phyloP scores from a whole-genome alignment of 2,888 invertebrate genomes.

The Cheilosia pagana region DNA sequence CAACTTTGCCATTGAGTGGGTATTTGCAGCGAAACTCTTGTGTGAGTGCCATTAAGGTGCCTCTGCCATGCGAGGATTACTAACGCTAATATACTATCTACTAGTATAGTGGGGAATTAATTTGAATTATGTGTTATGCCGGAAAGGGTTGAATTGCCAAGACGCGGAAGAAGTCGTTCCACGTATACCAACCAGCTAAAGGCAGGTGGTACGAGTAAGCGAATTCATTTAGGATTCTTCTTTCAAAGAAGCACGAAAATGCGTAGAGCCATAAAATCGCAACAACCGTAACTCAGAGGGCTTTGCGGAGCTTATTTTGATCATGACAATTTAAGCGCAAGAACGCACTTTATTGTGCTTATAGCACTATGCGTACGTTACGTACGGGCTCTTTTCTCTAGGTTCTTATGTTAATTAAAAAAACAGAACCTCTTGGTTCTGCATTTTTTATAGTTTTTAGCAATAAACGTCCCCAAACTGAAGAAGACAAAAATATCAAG shows the following conservation, averaged over 20 bases:
- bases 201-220: slow-evolving; percentile 22
- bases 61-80: slow-evolving; percentile 65
- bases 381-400: no score
- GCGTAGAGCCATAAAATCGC: no score
- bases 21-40: slow-evolving; percentile 69
- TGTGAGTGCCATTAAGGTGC: slow-evolving; percentile 71
- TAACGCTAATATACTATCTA: slow-evolving; percentile 68
- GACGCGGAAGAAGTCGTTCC: slow-evolving; percentile 31
- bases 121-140: slow-evolving; percentile 69
- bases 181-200: not conserved
- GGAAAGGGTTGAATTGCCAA: slow-evolving; percentile 43
- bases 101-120: slow-evolving; percentile 70
- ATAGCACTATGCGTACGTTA: no score
- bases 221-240: slow-evolving; percentile 2
- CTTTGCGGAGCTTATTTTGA: no score
- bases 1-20: slow-evolving; percentile 71
- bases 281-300: no score
- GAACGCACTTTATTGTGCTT: no score
- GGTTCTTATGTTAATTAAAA: no score
- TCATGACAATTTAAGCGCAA: no score
- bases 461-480: no score
- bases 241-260: not conserved
- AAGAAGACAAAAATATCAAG: no score
- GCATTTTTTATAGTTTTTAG: no score
- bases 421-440: no score